Percentiles rank a stretch among this genome's conserved stretches.
These are phyloP conservation scores for Brachyptera risi DNA, from an alignment of 2,888 invertebrate species.

Conservation along the genomic window DNA sequence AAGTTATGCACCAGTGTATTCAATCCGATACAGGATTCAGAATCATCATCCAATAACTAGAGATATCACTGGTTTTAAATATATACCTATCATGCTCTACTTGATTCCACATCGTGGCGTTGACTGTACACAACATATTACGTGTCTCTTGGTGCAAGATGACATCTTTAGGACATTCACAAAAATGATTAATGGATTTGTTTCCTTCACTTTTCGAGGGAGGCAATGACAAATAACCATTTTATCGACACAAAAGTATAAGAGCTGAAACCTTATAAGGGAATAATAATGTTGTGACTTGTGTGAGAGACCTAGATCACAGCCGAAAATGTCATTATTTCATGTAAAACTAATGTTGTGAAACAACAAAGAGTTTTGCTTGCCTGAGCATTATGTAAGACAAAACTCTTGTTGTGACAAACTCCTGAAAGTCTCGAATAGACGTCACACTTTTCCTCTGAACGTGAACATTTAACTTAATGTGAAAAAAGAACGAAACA, in stretches of 20 bases:
- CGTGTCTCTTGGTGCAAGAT: neutral
- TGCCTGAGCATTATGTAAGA: neutral
- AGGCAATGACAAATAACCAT: neutral
- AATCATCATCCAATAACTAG: no score
- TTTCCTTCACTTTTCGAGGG: neutral
- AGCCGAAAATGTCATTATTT: neutral
- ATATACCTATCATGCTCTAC: no score
- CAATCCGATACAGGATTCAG: no score
- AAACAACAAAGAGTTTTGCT: neutral
- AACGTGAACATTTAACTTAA: no score
- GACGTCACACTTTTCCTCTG: no score
- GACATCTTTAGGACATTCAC: constrained; percentile 1
- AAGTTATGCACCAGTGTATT: no score
- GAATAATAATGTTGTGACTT: neutral
- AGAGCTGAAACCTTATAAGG: neutral
- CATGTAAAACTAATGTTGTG: no score
- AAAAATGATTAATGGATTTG: neutral
- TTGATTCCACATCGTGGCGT: no score
- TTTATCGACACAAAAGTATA: constrained; percentile 2
- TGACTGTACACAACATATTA: no score
- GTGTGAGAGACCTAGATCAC: neutral
- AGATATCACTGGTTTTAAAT: no score
- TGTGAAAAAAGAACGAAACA: no score
- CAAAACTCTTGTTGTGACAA: neutral
- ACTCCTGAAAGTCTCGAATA: neutral